Conservation (phyloP, 2,113 vertebrate species). For the Cyphomyrus discorhynchus region DNA sequence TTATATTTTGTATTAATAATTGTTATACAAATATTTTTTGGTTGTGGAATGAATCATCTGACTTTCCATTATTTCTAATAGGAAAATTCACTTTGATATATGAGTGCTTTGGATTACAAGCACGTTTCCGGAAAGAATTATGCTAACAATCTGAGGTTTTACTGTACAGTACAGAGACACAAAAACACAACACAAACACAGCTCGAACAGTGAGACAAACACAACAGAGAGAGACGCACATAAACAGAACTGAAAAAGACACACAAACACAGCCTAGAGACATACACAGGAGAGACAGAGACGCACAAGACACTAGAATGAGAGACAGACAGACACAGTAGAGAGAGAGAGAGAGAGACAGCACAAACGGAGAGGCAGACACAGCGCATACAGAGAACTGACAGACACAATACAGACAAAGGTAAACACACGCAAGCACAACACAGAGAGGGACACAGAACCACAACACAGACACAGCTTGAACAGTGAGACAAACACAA, state of each 20-base stretch:
- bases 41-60: too few species aligned
- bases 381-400: too few species aligned
- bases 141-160: too few species aligned
- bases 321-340: neutral
- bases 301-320: neutral
- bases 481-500: neutral
- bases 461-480: neutral
- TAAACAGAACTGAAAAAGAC: too few species aligned
- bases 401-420: neutral
- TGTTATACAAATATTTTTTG: too few species aligned
- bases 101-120: too few species aligned
- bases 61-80: too few species aligned
- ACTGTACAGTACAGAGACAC: too few species aligned
- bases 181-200: too few species aligned
- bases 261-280: neutral
- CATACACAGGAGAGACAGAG: neutral
- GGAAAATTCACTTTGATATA: too few species aligned
- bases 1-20: too few species aligned
- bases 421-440: neutral
- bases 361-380: neutral
- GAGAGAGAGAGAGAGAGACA: neutral
- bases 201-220: neutral
- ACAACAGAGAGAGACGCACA: neutral
- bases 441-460: neutral
- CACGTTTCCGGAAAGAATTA: too few species aligned